A percentile compares a stretch with the other conserved stretches of the same genome.
Conservation (phyloP, 2,888 invertebrate species). For the Pterobdella sp. region DNA sequence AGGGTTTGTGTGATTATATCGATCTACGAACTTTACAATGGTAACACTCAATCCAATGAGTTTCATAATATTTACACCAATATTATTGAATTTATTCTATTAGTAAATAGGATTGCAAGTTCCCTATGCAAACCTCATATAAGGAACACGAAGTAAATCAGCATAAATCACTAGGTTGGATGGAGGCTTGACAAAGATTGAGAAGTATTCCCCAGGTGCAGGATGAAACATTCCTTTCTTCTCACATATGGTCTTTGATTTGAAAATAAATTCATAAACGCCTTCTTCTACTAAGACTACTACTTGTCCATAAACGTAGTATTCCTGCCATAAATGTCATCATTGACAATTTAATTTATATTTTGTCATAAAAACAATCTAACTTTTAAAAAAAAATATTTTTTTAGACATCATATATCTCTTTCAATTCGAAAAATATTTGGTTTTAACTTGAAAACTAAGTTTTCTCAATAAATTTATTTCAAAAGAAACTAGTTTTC, state of each 20-base stretch:
- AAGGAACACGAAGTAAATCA: constrained; percentile 19
- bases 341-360: background rate
- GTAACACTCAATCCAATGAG: too few relatives aligned
- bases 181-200: constrained; percentile 5
- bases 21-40: too few relatives aligned
- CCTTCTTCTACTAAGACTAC: constrained; percentile 25
- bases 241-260: constrained; percentile 23
- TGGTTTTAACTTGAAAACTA: too few relatives aligned
- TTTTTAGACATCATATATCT: too few relatives aligned
- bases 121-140: constrained; percentile 19
- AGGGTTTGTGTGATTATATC: too few relatives aligned
- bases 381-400: background rate
- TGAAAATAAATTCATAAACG: constrained; percentile 22
- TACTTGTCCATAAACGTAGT: constrained; percentile 22
- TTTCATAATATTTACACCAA: too few relatives aligned
- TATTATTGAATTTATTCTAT: too few relatives aligned
- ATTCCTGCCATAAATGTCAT: constrained; percentile 16
- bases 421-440: too few relatives aligned
- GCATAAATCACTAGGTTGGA: constrained; percentile 21
- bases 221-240: constrained; percentile 19
- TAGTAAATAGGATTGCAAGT: too few relatives aligned
- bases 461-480: too few relatives aligned
- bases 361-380: background rate
- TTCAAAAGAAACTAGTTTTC: too few relatives aligned
- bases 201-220: background rate